Evolutionary conservation across 2,888 invertebrate genomes (phyloP).

Genomic region (Synergus gifuensis): DNA sequence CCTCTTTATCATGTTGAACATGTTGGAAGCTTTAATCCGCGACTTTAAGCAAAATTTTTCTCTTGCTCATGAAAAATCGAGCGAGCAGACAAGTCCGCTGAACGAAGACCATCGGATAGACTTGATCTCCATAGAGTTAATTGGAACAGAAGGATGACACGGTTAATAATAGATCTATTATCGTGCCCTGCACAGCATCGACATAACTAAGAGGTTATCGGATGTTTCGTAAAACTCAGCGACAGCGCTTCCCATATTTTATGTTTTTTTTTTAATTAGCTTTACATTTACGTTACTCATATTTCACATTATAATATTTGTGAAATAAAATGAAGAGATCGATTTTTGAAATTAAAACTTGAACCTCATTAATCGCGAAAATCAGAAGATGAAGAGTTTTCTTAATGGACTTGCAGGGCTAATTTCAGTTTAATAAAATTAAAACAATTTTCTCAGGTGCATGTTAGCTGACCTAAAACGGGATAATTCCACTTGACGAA

Average conservation of each 20-base stretch:
- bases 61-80: conserved; percentile 45
- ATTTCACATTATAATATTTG: not conserved
- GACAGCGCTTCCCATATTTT: not conserved
- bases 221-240: conserved; percentile 4
- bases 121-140: conserved; percentile 57
- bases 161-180: conserved; percentile 64
- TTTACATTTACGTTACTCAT: not conserved
- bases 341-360: too few relatives aligned
- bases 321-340: too few relatives aligned
- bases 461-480: conserved; percentile 19
- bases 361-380: too few relatives aligned
- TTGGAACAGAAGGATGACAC: conserved; percentile 59
- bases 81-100: conserved; percentile 46
- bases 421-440: too few relatives aligned
- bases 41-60: conserved; percentile 25
- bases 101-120: conserved; percentile 47
- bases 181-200: conserved; percentile 43
- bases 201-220: conserved; percentile 25
- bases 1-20: conserved; percentile 10
- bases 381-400: too few relatives aligned
- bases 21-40: not conserved
- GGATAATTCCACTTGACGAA: conserved; percentile 13
- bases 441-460: not conserved
- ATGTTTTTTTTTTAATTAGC: not conserved
- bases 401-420: too few relatives aligned